Evolutionary conservation across 2,888 invertebrate species (phyloP).

Genomic region (Zygothrica quintamaculata): DNA sequence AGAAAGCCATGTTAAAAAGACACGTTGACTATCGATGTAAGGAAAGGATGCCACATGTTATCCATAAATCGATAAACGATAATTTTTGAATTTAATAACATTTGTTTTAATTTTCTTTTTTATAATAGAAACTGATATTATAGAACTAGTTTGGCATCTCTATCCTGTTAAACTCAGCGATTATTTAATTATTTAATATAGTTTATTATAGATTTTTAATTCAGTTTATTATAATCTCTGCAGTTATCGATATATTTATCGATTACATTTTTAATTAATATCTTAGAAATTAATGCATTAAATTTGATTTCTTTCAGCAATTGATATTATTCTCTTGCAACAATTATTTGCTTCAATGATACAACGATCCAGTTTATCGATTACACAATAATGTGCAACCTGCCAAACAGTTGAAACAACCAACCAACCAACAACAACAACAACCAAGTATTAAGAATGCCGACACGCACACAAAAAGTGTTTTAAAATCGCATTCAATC

Average conservation of each 20-base stretch:
- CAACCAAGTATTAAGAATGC: slow-evolving; percentile 54
- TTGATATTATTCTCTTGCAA: slow-evolving; percentile 4
- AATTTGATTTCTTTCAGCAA: neutral
- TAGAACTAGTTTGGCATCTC: no score
- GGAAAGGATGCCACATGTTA: no score
- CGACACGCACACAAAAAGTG: slow-evolving; percentile 52
- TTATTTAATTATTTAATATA: neutral
- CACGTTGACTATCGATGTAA: neutral
- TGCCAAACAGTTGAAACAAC: slow-evolving; percentile 55
- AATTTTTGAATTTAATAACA: no score
- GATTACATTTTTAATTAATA: slow-evolving; percentile 5
- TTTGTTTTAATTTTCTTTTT: no score
- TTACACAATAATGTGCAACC: slow-evolving; percentile 58
- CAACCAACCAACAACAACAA: slow-evolving; percentile 7
- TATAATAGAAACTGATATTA: no score
- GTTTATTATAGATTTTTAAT: no score
- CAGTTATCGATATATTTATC: neutral
- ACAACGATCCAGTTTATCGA: slow-evolving; percentile 59
- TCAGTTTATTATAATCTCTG: no score
- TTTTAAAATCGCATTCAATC: slow-evolving; percentile 53
- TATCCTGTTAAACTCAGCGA: neutral
- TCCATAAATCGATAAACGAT: no score
- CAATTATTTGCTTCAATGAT: slow-evolving; percentile 39
- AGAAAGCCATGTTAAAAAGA: neutral
- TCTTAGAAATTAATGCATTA: neutral